Percentiles rank a stretch among this genome's conserved stretches.
phyloP scores from a whole-genome alignment of 2,888 invertebrate species.

The Axea sp. region DNA sequence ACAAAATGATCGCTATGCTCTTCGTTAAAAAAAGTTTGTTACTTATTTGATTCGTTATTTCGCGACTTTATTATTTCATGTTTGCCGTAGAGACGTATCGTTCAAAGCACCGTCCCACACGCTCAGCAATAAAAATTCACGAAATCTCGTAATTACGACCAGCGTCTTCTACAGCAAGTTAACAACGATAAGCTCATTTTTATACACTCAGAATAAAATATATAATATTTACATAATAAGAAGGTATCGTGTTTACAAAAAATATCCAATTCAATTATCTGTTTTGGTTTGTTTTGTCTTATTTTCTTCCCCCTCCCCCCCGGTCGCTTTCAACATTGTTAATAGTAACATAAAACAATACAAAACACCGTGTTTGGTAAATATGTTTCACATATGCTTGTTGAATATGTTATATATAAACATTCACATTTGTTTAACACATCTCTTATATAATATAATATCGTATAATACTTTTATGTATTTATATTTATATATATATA shows the following conservation, averaged over 20 bases:
- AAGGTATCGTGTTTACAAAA: conserved; percentile 48
- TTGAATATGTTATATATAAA: conserved; percentile 54
- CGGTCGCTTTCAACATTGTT: no score
- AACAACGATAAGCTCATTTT: conserved; percentile 57
- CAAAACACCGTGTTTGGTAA: conserved; percentile 49
- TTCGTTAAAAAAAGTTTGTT: conserved; percentile 30
- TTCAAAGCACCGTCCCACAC: neutral
- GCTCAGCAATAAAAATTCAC: conserved; percentile 24
- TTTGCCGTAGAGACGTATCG: conserved; percentile 20
- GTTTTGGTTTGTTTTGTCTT: conserved; percentile 12
- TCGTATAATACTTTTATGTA: conserved; percentile 42
- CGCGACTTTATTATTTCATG: neutral
- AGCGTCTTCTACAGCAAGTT: conserved; percentile 40
- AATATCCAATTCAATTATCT: conserved; percentile 45
- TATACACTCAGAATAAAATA: conserved; percentile 54
- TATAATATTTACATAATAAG: conserved; percentile 54
- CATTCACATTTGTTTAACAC: conserved; percentile 56
- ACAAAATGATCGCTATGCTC: conserved; percentile 38
- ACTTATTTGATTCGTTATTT: conserved; percentile 12
- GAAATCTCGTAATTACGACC: conserved; percentile 30
- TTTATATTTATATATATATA: conserved; percentile 41
- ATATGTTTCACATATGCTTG: conserved; percentile 56
- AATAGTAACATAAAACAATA: conserved; percentile 46
- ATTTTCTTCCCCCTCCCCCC: no score
- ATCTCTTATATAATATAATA: conserved; percentile 48